phyloP scores from a whole-genome alignment of 2,797 vertebrate species.

The Fringilla coelebs region DNA sequence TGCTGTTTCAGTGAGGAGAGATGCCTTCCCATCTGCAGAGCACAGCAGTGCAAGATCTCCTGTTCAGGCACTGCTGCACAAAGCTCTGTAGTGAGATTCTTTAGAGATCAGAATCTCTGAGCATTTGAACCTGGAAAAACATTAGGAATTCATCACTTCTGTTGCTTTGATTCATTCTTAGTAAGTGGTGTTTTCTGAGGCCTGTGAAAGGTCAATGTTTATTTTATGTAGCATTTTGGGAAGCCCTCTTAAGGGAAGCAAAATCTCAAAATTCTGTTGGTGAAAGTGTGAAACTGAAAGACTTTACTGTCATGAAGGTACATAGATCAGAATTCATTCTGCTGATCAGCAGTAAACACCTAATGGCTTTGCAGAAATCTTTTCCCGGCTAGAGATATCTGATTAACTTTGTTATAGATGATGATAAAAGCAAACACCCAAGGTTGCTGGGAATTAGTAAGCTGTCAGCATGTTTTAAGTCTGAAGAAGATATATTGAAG shows the following conservation, averaged over 20 bases:
- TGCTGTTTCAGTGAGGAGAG: neutral
- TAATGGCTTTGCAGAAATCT: neutral
- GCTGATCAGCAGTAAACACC: neutral
- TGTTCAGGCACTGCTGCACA: neutral
- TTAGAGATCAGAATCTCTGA: neutral
- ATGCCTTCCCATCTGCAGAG: neutral
- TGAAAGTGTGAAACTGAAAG: neutral
- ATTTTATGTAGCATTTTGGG: neutral
- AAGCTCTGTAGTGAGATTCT: neutral
- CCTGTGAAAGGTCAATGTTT: neutral
- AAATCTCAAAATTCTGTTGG: neutral
- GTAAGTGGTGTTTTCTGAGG: neutral
- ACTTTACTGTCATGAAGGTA: neutral
- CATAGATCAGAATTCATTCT: neutral
- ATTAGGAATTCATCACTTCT: neutral
- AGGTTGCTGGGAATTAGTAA: conserved; percentile 33
- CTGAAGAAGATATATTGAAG: neutral
- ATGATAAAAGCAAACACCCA: conserved; percentile 33
- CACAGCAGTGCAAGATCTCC: neutral
- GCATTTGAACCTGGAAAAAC: neutral
- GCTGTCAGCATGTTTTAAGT: conserved; percentile 12
- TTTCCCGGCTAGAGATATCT: neutral
- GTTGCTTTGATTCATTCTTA: neutral
- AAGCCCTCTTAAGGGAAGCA: neutral
- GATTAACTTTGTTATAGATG: conserved; percentile 34